phyloP scores from a whole-genome alignment of 2,113 vertebrate genomes.

The Dromas ardeola region DNA sequence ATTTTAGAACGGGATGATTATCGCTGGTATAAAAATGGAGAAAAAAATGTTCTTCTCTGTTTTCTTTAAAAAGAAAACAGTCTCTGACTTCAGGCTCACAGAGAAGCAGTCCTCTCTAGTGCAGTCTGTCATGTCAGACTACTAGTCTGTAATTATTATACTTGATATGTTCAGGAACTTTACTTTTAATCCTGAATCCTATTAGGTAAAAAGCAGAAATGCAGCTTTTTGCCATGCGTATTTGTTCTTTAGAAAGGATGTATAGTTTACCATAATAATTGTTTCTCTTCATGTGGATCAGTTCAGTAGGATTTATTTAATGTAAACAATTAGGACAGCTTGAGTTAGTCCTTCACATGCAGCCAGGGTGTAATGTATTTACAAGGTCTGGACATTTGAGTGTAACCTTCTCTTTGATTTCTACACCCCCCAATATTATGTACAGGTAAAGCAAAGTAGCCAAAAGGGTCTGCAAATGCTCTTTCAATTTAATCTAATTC shows the following conservation, averaged over 20 bases:
- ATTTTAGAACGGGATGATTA: not conserved
- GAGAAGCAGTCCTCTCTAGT: not conserved
- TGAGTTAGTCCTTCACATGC: not conserved
- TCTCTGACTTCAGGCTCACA: not conserved
- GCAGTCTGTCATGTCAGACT: not conserved
- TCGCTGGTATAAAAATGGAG: not conserved
- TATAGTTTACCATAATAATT: not conserved
- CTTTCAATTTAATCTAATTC: slow-evolving; percentile 45
- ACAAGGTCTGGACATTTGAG: not conserved
- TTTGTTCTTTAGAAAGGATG: not conserved
- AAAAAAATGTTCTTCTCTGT: not conserved
- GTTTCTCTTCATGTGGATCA: not conserved
- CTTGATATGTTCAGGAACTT: not conserved
- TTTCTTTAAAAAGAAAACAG: not conserved
- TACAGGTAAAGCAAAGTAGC: not conserved
- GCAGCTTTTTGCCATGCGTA: not conserved
- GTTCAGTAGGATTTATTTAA: not conserved
- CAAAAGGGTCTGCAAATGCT: slow-evolving; percentile 15
- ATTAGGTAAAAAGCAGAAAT: not conserved
- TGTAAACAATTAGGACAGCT: not conserved
- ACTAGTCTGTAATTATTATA: not conserved
- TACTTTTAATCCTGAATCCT: not conserved
- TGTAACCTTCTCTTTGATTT: not conserved
- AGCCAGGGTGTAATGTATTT: not conserved
- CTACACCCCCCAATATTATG: not conserved